phyloP scores from a whole-genome alignment of 2,888 invertebrate genomes.

The Aspidiotus rigidus region DNA sequence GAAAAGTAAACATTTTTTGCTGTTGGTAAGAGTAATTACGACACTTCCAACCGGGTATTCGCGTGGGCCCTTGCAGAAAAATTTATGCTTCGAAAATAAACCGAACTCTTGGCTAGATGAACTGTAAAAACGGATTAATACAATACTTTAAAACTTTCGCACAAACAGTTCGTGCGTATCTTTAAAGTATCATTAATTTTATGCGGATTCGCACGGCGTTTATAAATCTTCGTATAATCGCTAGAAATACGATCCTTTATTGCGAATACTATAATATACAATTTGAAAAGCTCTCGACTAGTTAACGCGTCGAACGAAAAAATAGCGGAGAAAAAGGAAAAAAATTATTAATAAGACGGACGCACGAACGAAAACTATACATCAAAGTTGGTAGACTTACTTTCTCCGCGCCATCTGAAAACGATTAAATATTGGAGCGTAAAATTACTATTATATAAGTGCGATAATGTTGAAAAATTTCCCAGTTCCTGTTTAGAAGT shows the following conservation, averaged over 20 bases:
- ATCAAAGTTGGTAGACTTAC: no score
- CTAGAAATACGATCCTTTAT: not conserved
- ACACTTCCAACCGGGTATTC: not conserved
- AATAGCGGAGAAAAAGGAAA: no score
- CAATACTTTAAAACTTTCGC: not conserved
- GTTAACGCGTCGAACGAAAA: no score
- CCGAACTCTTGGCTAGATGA: not conserved
- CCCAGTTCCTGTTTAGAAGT: no score
- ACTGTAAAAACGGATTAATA: slow-evolving; percentile 1
- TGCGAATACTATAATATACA: not conserved
- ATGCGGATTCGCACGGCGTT: not conserved
- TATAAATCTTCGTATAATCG: not conserved
- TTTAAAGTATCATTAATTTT: not conserved
- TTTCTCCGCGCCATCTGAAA: no score
- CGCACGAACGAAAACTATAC: no score
- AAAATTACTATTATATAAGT: no score
- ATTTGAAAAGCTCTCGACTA: no score
- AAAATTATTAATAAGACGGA: no score
- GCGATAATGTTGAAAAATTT: no score
- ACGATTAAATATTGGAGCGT: no score
- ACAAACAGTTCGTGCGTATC: not conserved
- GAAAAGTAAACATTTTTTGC: no score
- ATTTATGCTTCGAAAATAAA: not conserved
- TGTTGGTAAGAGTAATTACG: not conserved
- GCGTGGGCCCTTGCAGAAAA: not conserved